Evolutionary conservation across 2,797 vertebrate species (phyloP), one percentile per base, ranked within the genome.

Genomic region (Chanos chanos): DNA sequence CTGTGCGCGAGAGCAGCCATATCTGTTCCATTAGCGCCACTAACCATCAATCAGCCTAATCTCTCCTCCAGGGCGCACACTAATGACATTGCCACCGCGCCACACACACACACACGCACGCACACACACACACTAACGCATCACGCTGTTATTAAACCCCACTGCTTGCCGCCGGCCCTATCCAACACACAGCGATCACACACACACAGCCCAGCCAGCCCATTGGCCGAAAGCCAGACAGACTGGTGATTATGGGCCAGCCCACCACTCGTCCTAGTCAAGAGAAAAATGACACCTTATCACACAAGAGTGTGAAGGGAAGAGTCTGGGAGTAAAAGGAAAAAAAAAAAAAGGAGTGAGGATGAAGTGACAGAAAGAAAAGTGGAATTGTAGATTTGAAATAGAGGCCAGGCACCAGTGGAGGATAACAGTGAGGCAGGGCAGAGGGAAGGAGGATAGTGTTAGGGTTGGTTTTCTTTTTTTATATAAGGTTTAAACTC

Each of bases 21-120:
- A 84, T 87, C 84, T 81, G 83, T 80, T 80, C 86, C 87, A 89
- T 89, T 90, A 89, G 80, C 73, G 66, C 72, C 74, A 70, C 73
- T 73, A 70, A 27, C 81, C 83, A 89, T 90, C 87, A 84, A 89
- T 90, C 88, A 89, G 78, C 67, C 79, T 87, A 86, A 87, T 87
- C 85, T 86, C 77, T 84, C 84, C 87, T 87, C 78, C 77, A 82
- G 83, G 81, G 81, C 70, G 76, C 75, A 41, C 7, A 48, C 76
- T 79, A 85, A 86, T 87, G 85, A 88, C 82, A 85, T 82, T 73
- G 56, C 83, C 77, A 77, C 65, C 33, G 54, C 37, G 30, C 30
- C 18, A 51, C 57, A 70, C 66, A 56, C 24, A 43, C 54, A 61
- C 48, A 62, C 40, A 60, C 71, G n/a, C n/a, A n/a, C 9, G 51